Conservation (phyloP, 2,113 vertebrate genomes). For the Daboia siamensis region DNA sequence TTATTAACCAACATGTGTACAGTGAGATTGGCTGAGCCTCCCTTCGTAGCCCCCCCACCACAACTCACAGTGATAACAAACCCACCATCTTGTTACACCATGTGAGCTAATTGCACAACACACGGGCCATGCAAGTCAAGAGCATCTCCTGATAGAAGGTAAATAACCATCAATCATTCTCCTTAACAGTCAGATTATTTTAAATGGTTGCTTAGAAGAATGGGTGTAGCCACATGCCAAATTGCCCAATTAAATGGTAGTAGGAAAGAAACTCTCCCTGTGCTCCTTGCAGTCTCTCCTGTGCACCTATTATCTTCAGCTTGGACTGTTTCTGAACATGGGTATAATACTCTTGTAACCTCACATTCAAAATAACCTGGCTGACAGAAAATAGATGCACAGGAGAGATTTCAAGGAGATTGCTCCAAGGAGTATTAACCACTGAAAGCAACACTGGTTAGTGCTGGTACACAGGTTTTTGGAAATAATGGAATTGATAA, state of each 20-base stretch:
- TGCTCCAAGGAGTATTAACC: background rate
- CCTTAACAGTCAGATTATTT: background rate
- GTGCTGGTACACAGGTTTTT: background rate
- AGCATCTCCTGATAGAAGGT: background rate
- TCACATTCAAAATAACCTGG: background rate
- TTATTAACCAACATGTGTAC: too few relatives aligned
- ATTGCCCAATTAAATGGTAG: background rate
- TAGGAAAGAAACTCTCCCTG: background rate
- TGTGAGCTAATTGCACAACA: too few relatives aligned
- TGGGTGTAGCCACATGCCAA: background rate
- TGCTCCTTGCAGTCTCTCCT: background rate
- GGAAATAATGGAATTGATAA: background rate
- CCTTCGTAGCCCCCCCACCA: too few relatives aligned
- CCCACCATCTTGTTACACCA: too few relatives aligned
- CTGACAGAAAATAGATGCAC: background rate
- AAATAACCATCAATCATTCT: background rate
- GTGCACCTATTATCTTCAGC: background rate
- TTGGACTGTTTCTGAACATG: background rate
- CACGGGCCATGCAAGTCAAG: too few relatives aligned
- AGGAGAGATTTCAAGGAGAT: background rate
- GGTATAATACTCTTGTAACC: background rate
- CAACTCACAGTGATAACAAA: too few relatives aligned
- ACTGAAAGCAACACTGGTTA: background rate
- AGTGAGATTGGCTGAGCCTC: too few relatives aligned
- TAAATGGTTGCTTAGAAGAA: background rate